Evolutionary conservation across 2,888 invertebrate genomes (phyloP).

Genomic region (Calliopum simillimum): DNA sequence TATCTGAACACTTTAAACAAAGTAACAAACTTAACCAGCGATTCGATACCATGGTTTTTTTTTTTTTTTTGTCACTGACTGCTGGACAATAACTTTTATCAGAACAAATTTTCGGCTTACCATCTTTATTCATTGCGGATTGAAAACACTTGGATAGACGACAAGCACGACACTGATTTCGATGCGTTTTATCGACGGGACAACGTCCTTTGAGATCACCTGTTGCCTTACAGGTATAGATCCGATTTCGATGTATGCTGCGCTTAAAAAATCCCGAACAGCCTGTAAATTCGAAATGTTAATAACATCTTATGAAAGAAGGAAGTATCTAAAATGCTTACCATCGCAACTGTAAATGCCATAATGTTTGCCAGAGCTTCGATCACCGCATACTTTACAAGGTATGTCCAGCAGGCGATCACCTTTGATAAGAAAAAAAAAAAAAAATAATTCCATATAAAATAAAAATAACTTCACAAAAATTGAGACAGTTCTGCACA

Average conservation of each 20-base stretch:
- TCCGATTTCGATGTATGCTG: slow-evolving; percentile 94
- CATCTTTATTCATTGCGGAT: slow-evolving; percentile 98
- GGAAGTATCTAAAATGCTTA: slow-evolving; percentile 70
- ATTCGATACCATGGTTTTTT: too few species aligned
- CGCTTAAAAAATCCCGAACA: slow-evolving; percentile 97
- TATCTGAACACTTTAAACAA: too few species aligned
- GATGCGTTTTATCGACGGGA: slow-evolving; percentile 95
- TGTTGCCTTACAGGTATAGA: slow-evolving; percentile 96
- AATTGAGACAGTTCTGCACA: too few species aligned
- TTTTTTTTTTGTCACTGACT: too few species aligned
- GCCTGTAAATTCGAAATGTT: slow-evolving; percentile 69
- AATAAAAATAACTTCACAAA: too few species aligned
- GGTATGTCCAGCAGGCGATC: slow-evolving; percentile 98
- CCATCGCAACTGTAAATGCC: slow-evolving; percentile 99
- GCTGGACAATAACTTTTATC: too few species aligned
- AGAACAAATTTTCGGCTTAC: slow-evolving; percentile 75
- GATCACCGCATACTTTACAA: slow-evolving; percentile 98
- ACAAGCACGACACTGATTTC: slow-evolving; percentile 97
- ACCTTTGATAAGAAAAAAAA: slow-evolving; percentile 74
- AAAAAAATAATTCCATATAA: slow-evolving; percentile 7
- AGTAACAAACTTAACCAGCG: too few species aligned
- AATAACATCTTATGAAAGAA: slow-evolving; percentile 3
- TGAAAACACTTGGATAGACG: slow-evolving; percentile 94
- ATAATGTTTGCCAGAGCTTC: slow-evolving; percentile 99
- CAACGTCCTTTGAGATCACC: slow-evolving; percentile 93